These are phyloP conservation scores for Standfussiana lucernea DNA, from an alignment of 2,888 invertebrate genomes.

Conservation along the genomic window DNA sequence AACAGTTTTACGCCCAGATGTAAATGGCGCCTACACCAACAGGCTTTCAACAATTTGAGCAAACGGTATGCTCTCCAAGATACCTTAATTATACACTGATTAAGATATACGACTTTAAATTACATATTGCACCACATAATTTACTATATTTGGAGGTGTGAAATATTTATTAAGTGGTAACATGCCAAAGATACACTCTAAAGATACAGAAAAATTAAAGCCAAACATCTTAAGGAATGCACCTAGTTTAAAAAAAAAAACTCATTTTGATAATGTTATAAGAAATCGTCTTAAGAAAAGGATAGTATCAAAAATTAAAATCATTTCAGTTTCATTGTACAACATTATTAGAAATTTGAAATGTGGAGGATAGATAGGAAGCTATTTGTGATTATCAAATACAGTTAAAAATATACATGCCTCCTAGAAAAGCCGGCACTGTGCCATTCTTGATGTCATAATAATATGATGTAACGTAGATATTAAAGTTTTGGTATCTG, in stretches of 20 bases:
- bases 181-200: not conserved
- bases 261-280: not conserved
- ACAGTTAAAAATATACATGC: not conserved
- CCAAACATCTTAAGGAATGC: not conserved
- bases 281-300: too few relatives aligned
- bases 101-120: not conserved
- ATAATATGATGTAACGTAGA: slow-evolving; percentile 42
- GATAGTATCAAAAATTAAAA: not conserved
- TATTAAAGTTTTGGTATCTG: slow-evolving; percentile 53
- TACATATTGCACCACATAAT: not conserved
- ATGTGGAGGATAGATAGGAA: not conserved
- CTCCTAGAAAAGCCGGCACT: not conserved
- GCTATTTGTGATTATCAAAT: slow-evolving; percentile 1
- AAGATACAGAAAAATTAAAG: not conserved
- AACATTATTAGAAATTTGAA: slow-evolving; percentile 1
- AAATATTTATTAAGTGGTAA: not conserved
- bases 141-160: not conserved
- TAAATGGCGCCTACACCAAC: slow-evolving; percentile 33
- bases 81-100: slow-evolving; percentile 40
- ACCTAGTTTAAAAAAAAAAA: not conserved
- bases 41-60: slow-evolving; percentile 17
- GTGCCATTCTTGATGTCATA: slow-evolving; percentile 22
- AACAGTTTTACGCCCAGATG: slow-evolving; percentile 35
- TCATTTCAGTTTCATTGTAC: not conserved
- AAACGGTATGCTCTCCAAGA: slow-evolving; percentile 44